phyloP scores from a whole-genome alignment of 2,888 invertebrate species.

The Coenonympha glycerion region DNA sequence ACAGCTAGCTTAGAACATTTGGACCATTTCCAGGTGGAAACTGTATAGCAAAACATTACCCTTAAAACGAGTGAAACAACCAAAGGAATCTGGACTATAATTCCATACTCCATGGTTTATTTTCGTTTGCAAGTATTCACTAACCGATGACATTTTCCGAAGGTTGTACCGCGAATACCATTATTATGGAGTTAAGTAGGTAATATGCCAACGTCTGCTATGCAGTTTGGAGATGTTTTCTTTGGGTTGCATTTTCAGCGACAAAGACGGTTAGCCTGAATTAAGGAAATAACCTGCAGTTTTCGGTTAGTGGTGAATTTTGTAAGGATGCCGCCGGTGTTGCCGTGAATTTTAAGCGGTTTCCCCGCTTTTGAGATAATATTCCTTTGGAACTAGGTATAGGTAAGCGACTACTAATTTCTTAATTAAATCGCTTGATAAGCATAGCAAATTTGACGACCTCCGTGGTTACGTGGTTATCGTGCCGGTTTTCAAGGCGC shows the following conservation, averaged over 20 bases:
- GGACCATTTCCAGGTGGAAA: slow-evolving; percentile 33
- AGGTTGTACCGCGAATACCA: slow-evolving; percentile 26
- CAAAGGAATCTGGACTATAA: slow-evolving; percentile 6
- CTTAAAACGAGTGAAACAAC: background rate
- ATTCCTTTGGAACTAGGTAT: too few relatives aligned
- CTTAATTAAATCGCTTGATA: background rate
- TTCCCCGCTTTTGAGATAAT: slow-evolving; percentile 1
- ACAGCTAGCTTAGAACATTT: slow-evolving; percentile 32
- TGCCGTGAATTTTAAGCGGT: slow-evolving; percentile 16
- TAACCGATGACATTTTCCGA: slow-evolving; percentile 14
- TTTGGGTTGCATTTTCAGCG: slow-evolving; percentile 27
- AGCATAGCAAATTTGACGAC: too few relatives aligned
- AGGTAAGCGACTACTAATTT: background rate
- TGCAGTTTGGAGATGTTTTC: slow-evolving; percentile 26
- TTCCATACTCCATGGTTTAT: background rate
- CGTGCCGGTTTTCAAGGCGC: too few relatives aligned
- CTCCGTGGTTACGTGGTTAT: too few relatives aligned
- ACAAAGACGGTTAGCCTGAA: slow-evolving; percentile 26
- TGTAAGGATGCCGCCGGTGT: slow-evolving; percentile 14
- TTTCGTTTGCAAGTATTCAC: background rate
- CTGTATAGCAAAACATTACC: slow-evolving; percentile 12
- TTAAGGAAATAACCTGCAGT: slow-evolving; percentile 26
- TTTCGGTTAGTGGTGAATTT: slow-evolving; percentile 25
- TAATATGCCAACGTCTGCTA: slow-evolving; percentile 29
- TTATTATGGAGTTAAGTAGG: slow-evolving; percentile 29